Conservation (phyloP, 2,888 invertebrate species). For the Megalurothrips usitatus region DNA sequence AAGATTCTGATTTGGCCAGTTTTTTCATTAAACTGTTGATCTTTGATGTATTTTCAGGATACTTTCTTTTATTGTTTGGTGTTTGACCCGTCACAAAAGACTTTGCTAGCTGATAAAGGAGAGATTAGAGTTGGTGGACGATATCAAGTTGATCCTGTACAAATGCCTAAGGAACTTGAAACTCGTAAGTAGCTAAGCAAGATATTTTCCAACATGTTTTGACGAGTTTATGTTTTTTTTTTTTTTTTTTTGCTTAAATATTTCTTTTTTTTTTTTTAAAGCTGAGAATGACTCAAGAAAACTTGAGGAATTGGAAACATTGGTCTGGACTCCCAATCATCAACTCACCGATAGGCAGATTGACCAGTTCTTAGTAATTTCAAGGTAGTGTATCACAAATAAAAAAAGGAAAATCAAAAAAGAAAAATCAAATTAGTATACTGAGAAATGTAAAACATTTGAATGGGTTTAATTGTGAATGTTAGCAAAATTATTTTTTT, state of each 20-base stretch:
- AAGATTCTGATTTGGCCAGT: background rate
- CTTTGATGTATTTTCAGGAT: conserved; percentile 66
- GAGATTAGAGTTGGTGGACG: conserved; percentile 76
- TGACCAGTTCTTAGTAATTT: conserved; percentile 93
- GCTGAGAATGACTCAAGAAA: conserved; percentile 62
- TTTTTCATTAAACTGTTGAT: background rate
- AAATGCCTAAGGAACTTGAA: conserved; percentile 70
- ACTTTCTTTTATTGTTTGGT: conserved; percentile 99
- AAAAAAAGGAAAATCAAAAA: background rate
- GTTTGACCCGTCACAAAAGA: conserved; percentile 98
- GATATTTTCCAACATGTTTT: background rate
- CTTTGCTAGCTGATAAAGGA: conserved; percentile 96
- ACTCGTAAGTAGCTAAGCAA: conserved; percentile 38
- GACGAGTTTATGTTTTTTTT: conserved; percentile 6
- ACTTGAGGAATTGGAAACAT: conserved; percentile 75
- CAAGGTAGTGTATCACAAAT: conserved; percentile 44
- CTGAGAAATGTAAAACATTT: too few relatives aligned
- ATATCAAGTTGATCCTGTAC: conserved; percentile 92
- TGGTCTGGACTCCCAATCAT: conserved; percentile 94
- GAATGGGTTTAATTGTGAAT: too few relatives aligned
- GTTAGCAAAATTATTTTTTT: conserved; percentile 46
- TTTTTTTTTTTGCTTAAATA: conserved; percentile 13
- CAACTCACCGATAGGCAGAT: conserved; percentile 90
- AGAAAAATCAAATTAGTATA: too few relatives aligned
- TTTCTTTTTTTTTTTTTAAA: conserved; percentile 38